phyloP scores from a whole-genome alignment of 2,797 vertebrate genomes.

The Antennarius maculatus region DNA sequence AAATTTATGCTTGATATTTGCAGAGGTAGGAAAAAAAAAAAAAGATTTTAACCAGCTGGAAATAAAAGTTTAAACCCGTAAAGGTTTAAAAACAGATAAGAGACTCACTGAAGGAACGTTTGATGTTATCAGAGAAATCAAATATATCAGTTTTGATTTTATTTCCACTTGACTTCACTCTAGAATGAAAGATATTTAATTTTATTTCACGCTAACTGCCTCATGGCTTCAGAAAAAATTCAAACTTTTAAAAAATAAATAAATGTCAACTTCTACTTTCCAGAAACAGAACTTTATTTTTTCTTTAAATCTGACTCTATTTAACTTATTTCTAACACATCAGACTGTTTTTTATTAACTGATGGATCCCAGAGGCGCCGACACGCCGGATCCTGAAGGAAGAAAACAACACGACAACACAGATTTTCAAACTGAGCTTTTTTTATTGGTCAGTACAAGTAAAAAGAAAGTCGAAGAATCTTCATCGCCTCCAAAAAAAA shows the following conservation, averaged over 20 bases:
- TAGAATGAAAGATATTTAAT: too few species aligned
- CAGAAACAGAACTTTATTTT: too few species aligned
- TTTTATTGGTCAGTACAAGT: conserved; percentile 84
- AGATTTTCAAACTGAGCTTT: conserved; percentile 78
- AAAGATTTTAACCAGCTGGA: not conserved
- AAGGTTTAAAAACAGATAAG: not conserved
- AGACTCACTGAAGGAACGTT: not conserved
- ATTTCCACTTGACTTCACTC: too few species aligned
- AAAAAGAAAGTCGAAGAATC: conserved; percentile 72
- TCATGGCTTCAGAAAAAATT: too few species aligned
- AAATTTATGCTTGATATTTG: not conserved
- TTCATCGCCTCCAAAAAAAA: conserved; percentile 66
- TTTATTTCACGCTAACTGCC: too few species aligned
- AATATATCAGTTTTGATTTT: too few species aligned
- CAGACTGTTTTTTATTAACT: not conserved
- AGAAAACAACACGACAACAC: conserved; percentile 64
- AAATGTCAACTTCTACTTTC: too few species aligned
- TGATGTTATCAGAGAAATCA: too few species aligned
- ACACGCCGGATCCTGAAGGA: not conserved
- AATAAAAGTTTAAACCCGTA: not conserved
- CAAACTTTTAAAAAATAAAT: too few species aligned
- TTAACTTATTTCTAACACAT: too few species aligned
- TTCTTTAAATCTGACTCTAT: too few species aligned
- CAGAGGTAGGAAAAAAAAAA: not conserved
- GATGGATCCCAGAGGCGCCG: not conserved